Evolutionary conservation across 2,113 vertebrate genomes (phyloP).

Genomic region (Eolophus roseicapilla): DNA sequence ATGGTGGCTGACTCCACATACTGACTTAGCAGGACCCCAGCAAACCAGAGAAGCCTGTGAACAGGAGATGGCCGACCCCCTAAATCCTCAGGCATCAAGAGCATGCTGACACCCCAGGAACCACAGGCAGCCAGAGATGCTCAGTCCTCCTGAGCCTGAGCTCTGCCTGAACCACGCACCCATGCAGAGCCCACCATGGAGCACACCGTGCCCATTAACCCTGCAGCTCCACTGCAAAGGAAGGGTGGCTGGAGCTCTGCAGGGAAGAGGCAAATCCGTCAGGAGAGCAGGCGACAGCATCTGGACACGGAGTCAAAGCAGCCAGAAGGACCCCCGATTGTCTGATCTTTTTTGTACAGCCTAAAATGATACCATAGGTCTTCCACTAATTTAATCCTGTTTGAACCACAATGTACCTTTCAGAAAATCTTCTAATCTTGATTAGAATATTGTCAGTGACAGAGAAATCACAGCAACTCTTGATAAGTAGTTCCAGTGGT

Average conservation of each 20-base stretch:
- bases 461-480: background rate
- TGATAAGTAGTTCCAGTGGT: background rate
- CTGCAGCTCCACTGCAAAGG: fast-evolving
- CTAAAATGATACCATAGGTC: background rate
- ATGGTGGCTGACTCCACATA: fast-evolving
- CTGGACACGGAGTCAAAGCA: background rate
- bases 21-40: background rate
- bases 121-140: fast-evolving
- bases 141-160: background rate
- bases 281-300: fast-evolving
- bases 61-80: fast-evolving
- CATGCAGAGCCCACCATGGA: fast-evolving
- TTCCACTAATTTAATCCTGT: background rate
- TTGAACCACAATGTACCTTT: background rate
- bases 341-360: background rate
- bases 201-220: fast-evolving
- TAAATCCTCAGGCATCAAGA: fast-evolving
- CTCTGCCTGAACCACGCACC: background rate
- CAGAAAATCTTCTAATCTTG: background rate
- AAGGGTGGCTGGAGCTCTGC: fast-evolving
- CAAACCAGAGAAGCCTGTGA: fast-evolving
- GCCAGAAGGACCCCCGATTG: background rate
- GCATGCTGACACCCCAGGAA: fast-evolving
- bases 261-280: fast-evolving
- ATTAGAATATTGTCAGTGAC: background rate